Conservation (phyloP, 2,113 vertebrate species). For the Cephalophus harveyi region DNA sequence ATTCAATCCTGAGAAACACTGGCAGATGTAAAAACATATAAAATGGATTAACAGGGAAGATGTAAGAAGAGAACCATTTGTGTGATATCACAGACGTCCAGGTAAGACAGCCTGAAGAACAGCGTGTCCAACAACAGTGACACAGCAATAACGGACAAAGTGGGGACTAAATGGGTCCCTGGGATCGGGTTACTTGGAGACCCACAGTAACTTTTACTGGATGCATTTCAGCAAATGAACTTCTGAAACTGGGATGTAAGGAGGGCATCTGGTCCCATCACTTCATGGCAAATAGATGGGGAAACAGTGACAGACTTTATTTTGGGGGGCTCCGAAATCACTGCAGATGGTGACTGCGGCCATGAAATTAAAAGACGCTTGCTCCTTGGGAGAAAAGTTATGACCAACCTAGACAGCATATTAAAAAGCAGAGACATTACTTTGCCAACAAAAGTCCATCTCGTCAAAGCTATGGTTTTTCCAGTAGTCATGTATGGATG, state of each 20-base stretch:
- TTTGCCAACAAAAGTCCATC: not conserved
- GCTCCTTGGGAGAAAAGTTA: not conserved
- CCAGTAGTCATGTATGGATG: not conserved
- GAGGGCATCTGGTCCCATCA: not conserved
- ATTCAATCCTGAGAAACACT: not conserved
- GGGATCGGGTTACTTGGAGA: too few relatives aligned
- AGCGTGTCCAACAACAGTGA: not conserved
- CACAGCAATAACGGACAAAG: not conserved
- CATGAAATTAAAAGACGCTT: not conserved
- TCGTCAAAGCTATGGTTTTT: not conserved
- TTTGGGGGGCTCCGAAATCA: not conserved
- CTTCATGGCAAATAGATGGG: not conserved
- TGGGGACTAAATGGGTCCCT: not conserved
- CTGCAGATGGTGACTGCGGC: not conserved
- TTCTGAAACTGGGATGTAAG: not conserved
- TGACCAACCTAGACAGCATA: not conserved
- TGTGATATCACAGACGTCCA: not conserved
- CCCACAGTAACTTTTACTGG: not conserved
- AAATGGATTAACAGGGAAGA: not conserved
- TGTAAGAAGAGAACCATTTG: not conserved
- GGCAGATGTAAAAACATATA: not conserved
- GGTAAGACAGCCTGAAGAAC: not conserved
- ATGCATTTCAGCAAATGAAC: not conserved
- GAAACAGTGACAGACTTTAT: not conserved
- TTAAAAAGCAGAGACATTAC: not conserved